Base-by-base conservation (phyloP, 2,797 vertebrate species). In the Argentina silus region DNA sequence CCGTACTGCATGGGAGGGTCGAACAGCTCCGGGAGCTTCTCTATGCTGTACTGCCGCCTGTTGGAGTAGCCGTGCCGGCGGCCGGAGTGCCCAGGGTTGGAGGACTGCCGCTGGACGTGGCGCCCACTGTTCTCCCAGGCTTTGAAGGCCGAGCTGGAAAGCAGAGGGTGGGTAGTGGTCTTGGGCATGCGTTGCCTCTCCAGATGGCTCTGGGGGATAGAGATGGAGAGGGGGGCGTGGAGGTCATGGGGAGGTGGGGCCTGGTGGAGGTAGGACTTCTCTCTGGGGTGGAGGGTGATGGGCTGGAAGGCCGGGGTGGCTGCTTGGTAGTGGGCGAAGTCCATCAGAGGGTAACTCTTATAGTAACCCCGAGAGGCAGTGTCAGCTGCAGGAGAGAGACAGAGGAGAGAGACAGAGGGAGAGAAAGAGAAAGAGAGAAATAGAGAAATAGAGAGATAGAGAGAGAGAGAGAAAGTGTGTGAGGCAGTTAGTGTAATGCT, bases 1-100 rank as follows among this genome's bases (percentile, higher is more conserved):
- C 83, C 75, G 3, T 93, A 92, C 0, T 86, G 77, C 1, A 92
- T 51, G 2, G 94, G 85, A 1, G 94, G 91, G 61, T 82, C 82
- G 7, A 95, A 95, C 74, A 93, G 82, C 66, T 97, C 94, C 0
- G 93, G 90, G 7, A 95, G 88, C 78, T 95, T 95, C 87, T 98
- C 96, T 3, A 89, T 92, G 74, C 96, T 96, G 86, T 88, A 93
- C 85, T 94, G 93, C 78, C 88, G 92, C 74, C 93, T 90, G 43
- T 89, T 62, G 0, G 87, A 78, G 3, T 68, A 56, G 45, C 92
- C 72, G 73, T 94, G 93, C 43, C 91, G 91, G 17, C 93, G 89
- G 3, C 73, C 79, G 15, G 42, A 51, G 44, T 90, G 88, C 0
- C 84, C 86, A 0, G 93, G 93, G 63, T 83, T 90, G 0, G 93